phyloP scores from a whole-genome alignment of 2,113 vertebrate species.

The Thalassarche chlororhynchos region DNA sequence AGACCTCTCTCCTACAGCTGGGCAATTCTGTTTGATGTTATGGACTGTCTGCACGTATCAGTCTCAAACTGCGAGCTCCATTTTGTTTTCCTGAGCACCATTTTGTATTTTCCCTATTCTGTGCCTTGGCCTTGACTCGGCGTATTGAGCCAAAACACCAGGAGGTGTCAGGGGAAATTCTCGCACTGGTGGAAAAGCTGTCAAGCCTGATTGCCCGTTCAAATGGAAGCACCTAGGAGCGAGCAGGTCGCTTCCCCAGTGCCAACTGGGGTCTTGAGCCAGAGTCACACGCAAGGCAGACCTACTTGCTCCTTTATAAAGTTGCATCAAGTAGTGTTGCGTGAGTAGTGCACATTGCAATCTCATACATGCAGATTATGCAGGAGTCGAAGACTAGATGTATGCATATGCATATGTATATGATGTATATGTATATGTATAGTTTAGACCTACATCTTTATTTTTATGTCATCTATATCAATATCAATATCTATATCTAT shows the following conservation, averaged over 20 bases:
- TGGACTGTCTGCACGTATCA: conserved; percentile 55
- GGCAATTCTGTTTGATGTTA: conserved; percentile 57
- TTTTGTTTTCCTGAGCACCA: conserved; percentile 48
- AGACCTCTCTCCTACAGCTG: conserved; percentile 20
- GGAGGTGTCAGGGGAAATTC: conserved; percentile 58
- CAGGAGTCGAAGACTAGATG: background rate
- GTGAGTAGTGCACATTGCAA: rapidly evolving
- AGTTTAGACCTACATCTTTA: background rate
- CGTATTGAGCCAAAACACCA: conserved; percentile 54
- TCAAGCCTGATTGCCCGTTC: conserved; percentile 14
- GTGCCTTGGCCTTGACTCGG: conserved; percentile 19
- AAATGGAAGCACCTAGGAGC: conserved; percentile 28
- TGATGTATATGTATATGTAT: too few species aligned
- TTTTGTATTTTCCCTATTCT: conserved; percentile 32
- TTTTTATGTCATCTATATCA: background rate
- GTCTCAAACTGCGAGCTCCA: conserved; percentile 36
- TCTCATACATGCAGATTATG: background rate
- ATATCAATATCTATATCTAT: too few species aligned
- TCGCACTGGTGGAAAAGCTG: background rate
- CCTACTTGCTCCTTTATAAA: background rate
- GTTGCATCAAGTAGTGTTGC: rapidly evolving
- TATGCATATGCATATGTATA: background rate
- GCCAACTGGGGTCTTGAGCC: background rate
- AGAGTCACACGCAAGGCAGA: background rate
- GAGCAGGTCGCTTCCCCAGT: background rate